phyloP scores from a whole-genome alignment of 2,113 vertebrate species.

The Larimichthys crocea region DNA sequence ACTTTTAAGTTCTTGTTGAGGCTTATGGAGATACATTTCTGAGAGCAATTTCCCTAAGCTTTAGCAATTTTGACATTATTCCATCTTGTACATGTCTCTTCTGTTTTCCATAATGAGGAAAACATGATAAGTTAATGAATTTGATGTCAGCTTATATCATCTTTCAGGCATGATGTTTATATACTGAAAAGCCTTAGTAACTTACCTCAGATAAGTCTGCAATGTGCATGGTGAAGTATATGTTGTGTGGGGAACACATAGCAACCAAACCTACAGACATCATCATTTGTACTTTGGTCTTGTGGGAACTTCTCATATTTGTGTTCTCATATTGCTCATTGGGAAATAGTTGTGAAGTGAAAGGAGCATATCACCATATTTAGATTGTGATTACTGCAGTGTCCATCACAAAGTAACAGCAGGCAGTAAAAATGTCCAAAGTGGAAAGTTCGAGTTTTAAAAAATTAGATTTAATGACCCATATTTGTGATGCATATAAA shows the following conservation, averaged over 20 bases:
- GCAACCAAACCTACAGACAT: constrained; percentile 52
- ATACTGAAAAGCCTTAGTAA: constrained; percentile 30
- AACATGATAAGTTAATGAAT: constrained; percentile 48
- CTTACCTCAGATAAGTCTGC: constrained; percentile 31
- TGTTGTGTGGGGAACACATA: constrained; percentile 39
- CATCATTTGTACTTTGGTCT: constrained; percentile 45
- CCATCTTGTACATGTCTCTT: constrained; percentile 12
- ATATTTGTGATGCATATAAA: background rate
- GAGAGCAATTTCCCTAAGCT: constrained; percentile 40
- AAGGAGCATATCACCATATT: background rate
- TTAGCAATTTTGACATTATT: constrained; percentile 50
- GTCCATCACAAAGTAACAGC: constrained; percentile 14
- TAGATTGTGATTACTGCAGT: constrained; percentile 4
- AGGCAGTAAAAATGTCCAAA: background rate
- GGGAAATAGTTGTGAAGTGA: constrained; percentile 17
- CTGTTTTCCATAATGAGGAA: constrained; percentile 26
- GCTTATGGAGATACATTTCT: constrained; percentile 36
- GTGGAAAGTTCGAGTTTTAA: background rate
- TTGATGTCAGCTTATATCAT: constrained; percentile 46
- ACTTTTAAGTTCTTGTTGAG: constrained; percentile 20
- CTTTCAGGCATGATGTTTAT: constrained; percentile 38
- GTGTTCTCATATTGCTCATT: constrained; percentile 12
- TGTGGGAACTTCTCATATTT: constrained; percentile 16
- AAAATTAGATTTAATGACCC: constrained; percentile 1
- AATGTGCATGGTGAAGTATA: constrained; percentile 31